Evolutionary conservation across 2,113 vertebrate genomes (phyloP).

Genomic region (Oxygymnocypris stewartii): DNA sequence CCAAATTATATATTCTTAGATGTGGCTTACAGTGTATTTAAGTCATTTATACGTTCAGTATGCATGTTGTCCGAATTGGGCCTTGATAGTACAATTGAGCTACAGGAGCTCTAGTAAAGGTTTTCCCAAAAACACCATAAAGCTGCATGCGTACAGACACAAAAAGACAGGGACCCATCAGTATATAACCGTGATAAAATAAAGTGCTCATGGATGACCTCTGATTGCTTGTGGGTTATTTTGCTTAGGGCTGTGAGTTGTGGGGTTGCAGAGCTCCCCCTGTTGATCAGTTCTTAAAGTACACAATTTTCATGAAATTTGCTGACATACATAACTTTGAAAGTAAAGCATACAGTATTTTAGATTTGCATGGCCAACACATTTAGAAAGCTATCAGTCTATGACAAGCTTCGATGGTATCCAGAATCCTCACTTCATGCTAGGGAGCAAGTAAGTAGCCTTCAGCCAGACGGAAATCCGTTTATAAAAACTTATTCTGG

Average conservation of each 20-base stretch:
- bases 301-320: constrained; percentile 7
- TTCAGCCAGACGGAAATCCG: constrained; percentile 65
- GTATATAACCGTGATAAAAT: constrained; percentile 7
- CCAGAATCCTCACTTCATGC: neutral
- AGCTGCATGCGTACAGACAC: neutral
- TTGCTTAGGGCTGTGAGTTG: constrained; percentile 40
- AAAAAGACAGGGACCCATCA: constrained; percentile 1
- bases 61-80: neutral
- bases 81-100: neutral
- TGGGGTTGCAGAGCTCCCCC: constrained; percentile 64
- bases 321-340: constrained; percentile 1
- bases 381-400: neutral
- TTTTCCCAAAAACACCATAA: neutral
- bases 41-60: neutral
- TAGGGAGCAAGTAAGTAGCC: neutral
- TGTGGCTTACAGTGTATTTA: neutral
- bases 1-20: neutral
- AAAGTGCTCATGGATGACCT: constrained; percentile 24
- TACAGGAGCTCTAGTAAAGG: neutral
- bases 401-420: neutral
- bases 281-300: constrained; percentile 51
- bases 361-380: neutral
- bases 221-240: constrained; percentile 27
- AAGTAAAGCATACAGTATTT: neutral
- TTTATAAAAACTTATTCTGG: constrained; percentile 72